phyloP scores from a whole-genome alignment of 2,888 invertebrate species.

The Aphelenchoides bicaudatus region DNA sequence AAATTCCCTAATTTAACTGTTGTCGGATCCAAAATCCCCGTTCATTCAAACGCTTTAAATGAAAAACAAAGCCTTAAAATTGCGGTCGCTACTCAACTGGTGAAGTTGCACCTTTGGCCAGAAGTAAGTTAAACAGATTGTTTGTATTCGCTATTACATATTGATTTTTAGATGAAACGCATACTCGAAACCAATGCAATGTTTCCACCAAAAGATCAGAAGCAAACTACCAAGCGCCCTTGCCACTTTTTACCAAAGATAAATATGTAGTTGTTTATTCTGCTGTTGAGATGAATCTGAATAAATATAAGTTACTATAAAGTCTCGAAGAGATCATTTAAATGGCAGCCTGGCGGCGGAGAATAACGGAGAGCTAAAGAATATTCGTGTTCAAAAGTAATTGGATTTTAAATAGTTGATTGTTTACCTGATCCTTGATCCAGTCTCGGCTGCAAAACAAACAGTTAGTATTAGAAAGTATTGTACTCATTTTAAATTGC shows the following conservation, averaged over 20 bases:
- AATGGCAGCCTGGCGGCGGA: slow-evolving; percentile 14
- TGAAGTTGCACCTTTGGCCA: slow-evolving; percentile 13
- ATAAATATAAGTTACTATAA: not conserved
- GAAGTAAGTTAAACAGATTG: not conserved
- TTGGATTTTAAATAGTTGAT: not conserved
- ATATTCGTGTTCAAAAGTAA: not conserved
- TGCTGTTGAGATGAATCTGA: not conserved
- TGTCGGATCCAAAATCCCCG: not conserved
- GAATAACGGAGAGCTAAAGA: too few relatives aligned
- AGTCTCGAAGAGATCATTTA: slow-evolving; percentile 1
- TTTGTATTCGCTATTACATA: not conserved
- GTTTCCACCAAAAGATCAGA: too few relatives aligned
- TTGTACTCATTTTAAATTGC: too few relatives aligned
- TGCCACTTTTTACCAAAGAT: too few relatives aligned
- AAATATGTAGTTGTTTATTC: too few relatives aligned
- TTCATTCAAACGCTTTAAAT: not conserved
- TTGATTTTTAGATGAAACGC: slow-evolving; percentile 13
- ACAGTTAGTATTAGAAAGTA: slow-evolving; percentile 33
- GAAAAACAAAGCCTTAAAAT: slow-evolving; percentile 1
- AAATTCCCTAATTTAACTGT: slow-evolving; percentile 11
- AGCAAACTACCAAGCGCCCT: too few relatives aligned
- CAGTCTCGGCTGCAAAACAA: slow-evolving; percentile 22
- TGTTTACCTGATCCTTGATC: too few relatives aligned
- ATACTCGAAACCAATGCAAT: slow-evolving; percentile 9
- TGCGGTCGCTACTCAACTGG: not conserved